Base-by-base conservation (phyloP, 1,140 invertebrate genomes). In the Galleria mellonella region DNA sequence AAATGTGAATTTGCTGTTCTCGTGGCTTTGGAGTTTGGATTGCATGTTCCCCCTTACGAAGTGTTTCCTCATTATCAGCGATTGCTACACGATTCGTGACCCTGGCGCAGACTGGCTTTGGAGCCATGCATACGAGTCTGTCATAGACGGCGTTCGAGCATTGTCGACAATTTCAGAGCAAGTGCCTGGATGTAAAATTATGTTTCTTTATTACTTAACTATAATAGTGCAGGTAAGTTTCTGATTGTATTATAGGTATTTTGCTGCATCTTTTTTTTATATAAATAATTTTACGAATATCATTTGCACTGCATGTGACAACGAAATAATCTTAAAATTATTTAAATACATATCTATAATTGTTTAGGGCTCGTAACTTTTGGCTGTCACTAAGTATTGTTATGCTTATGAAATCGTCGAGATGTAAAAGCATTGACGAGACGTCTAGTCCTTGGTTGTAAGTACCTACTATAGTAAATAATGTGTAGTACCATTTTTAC, bases 11-110 rank as follows among this genome's bases (percentile, higher is more conserved):
- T 98, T 88, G 96, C 95, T 4, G 96, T 98, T 38, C 87, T 98
- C 12, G 96, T 98, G 32, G 96, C 96, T 0, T 86, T 99, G 36
- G 97, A 98, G 82, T 98, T 99, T 83, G 94, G 95, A 14, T 88
- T 99, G 36, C 97, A 98, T 86, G 89, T 97, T 33, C 95, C 96
- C 7, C 95, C 94, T 29, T 92, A 92, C 85, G 95, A 98, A 87
- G 92, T 98, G 44, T 92, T 95, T 87, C 96, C 97, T 9, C 97
- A 98, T 82, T 98, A 97, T 87, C 96, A 98, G 83, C 90, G 97
- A 52, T 89, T 99, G 44, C 88, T 96, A 44, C 95, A 95, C 74
- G 94, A 96, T 74, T 95, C 93, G 83, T 95, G 91, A 93, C 81
- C 58, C 47, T 64, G 70, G 68, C 74, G 67, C 9, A 47, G 61